Percentiles rank a stretch among this genome's conserved stretches.
Evolutionary conservation across 2,888 invertebrate species (phyloP).

Genomic region (Luperina nickerlii): DNA sequence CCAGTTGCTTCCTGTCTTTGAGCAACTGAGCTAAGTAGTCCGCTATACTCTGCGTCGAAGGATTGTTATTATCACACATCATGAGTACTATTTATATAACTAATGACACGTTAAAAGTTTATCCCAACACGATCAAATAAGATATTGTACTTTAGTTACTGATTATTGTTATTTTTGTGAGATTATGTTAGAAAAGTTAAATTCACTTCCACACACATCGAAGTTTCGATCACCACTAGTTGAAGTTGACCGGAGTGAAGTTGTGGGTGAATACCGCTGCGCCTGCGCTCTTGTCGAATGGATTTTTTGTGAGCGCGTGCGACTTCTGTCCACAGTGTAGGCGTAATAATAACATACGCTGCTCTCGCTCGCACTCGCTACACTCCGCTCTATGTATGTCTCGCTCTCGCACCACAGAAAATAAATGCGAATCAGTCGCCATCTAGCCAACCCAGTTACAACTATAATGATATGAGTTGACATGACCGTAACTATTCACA

Average conservation of each 20-base stretch:
- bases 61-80: constrained; percentile 91
- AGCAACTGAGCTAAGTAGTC: constrained; percentile 99
- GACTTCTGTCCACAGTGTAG: constrained; percentile 87
- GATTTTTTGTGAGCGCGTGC: constrained; percentile 89
- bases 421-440: constrained; percentile 78
- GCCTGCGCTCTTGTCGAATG: constrained; percentile 86
- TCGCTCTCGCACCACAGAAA: constrained; percentile 71
- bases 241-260: constrained; percentile 89
- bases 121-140: constrained; percentile 84
- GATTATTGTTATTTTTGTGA: constrained; percentile 89
- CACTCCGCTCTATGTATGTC: constrained; percentile 57
- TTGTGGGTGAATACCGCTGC: constrained; percentile 89
- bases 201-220: constrained; percentile 90
- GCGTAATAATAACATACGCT: constrained; percentile 85
- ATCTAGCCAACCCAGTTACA: constrained; percentile 81
- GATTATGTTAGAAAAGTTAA: constrained; percentile 90
- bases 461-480: constrained; percentile 69
- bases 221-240: constrained; percentile 89
- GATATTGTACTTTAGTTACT: constrained; percentile 88
- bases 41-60: constrained; percentile 98
- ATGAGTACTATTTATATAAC: constrained; percentile 85
- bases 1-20: constrained; percentile 99
- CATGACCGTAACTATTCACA: constrained; percentile 58
- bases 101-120: constrained; percentile 87
- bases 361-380: constrained; percentile 80